Evolutionary conservation across 2,888 invertebrate species (phyloP), one percentile per base, ranked within the genome.

Genomic region (Hirtodrosophila confusa): DNA sequence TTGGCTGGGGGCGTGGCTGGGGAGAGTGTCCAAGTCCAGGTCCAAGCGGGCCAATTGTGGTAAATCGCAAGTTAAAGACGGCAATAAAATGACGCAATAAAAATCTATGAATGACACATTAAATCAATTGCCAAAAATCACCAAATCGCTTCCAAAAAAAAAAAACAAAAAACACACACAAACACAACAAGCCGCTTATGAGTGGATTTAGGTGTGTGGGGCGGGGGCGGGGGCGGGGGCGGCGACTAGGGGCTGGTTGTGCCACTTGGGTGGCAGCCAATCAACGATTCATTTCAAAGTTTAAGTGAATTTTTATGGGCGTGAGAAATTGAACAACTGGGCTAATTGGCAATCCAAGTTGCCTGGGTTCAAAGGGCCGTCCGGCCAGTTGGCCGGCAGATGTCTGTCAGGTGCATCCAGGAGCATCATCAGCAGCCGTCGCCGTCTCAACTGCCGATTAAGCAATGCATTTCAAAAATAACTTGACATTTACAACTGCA

Each of bases 91-190:
- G 87, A 74, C 85, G 89, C 89, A 90, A 91, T 91, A 91, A 91
- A 91, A 91, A 90, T 90, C 89, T 91, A 90, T 90, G 91, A 91
- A 91, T 91, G 91, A 90, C 91, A 91, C 91, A 90, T 91, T 91
- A 91, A 91, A 90, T 91, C 91, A 91, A 91, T 91, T 89, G 91
- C 86, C 91, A 88, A 90, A 91, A 91, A 90, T 89, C 90, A 88
- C 80, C 86, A 88, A 86, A 84, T 79, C 80, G 63, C 64, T 65
- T 63, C 63, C 77, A 75, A 75, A 65, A 62, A 37, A 45, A 40
- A 40, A 47, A 11, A 37, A 36, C 8, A 29, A n/a, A n/a, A n/a
- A n/a, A n/a, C n/a, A n/a, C n/a, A 17, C 3, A 47, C 27, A 10
- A 39, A 37, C 36, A 17, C 17, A 17, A 17, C 17, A 17, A 4